Conservation (phyloP, 2,888 invertebrate genomes). For the Lathronympha strigana region DNA sequence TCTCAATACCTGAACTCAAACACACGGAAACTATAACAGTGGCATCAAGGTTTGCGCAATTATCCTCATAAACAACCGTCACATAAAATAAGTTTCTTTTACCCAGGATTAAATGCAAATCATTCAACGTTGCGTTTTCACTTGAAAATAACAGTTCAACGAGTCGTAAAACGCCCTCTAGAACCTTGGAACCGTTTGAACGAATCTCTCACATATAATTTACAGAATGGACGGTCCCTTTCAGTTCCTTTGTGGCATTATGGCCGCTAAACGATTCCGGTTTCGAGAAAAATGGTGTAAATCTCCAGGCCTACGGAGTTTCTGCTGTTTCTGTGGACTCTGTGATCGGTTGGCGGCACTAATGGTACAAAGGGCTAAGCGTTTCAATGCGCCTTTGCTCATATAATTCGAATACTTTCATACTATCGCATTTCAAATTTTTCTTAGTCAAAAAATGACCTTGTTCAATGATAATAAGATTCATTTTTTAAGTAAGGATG, state of each 20-base stretch:
- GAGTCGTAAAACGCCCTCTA: background rate
- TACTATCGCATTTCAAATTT: background rate
- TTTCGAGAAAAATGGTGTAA: slow-evolving; percentile 5
- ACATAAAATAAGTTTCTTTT: no score
- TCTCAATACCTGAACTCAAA: no score
- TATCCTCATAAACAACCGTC: no score
- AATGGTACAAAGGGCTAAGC: slow-evolving; percentile 40
- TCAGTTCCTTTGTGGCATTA: slow-evolving; percentile 17
- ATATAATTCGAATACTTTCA: slow-evolving; percentile 23
- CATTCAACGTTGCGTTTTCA: background rate
- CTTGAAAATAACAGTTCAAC: background rate
- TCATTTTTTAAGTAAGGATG: background rate
- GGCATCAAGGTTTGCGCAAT: no score
- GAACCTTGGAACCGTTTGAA: background rate
- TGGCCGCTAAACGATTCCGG: slow-evolving; percentile 12
- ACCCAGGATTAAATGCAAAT: background rate
- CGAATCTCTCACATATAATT: slow-evolving; percentile 26
- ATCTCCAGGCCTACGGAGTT: background rate
- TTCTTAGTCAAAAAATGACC: background rate
- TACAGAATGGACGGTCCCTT: slow-evolving; percentile 16
- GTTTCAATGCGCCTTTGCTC: slow-evolving; percentile 31
- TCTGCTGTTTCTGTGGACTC: background rate
- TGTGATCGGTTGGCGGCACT: slow-evolving; percentile 37
- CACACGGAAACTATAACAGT: no score
- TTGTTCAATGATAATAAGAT: background rate